Conservation (phyloP, 2,888 invertebrate species). For the Tetropium fuscum region DNA sequence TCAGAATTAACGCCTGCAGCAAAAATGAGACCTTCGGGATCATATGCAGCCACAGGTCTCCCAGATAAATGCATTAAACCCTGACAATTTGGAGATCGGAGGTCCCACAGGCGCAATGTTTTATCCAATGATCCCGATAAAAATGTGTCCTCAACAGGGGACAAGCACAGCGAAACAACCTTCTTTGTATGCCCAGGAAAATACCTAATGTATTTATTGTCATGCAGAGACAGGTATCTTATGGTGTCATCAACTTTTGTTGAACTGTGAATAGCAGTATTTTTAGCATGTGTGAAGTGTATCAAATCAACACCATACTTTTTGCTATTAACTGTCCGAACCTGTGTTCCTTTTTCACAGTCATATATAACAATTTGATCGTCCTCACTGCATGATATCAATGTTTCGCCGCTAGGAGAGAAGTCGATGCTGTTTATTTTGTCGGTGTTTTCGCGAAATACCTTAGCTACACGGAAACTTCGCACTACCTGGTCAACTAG, state of each 20-base stretch:
- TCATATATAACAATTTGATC: conserved; percentile 99
- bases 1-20: conserved; percentile 99
- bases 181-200: conserved; percentile 98
- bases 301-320: conserved; percentile 99
- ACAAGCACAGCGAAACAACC: conserved; percentile 96
- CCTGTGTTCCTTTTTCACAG: conserved; percentile 97
- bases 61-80: conserved; percentile 98
- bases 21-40: conserved; percentile 98
- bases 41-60: conserved; percentile 98
- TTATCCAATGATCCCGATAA: conserved; percentile 97
- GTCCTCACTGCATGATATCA: conserved; percentile 98
- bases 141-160: conserved; percentile 99
- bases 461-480: conserved; percentile 97
- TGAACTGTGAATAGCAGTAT: conserved; percentile 99
- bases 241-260: conserved; percentile 99
- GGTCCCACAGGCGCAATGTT: conserved; percentile 96
- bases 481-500: conserved; percentile 94
- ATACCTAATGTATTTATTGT: conserved; percentile 99
- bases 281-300: conserved; percentile 98
- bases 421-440: conserved; percentile 99
- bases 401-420: conserved; percentile 93
- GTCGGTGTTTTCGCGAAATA: conserved; percentile 97
- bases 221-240: conserved; percentile 96
- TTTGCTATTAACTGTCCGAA: conserved; percentile 97
- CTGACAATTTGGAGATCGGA: conserved; percentile 97